Evolutionary conservation across 2,888 invertebrate genomes (phyloP), one percentile per base, ranked within the genome.

Genomic region (Coronaproctus castanopsis): DNA sequence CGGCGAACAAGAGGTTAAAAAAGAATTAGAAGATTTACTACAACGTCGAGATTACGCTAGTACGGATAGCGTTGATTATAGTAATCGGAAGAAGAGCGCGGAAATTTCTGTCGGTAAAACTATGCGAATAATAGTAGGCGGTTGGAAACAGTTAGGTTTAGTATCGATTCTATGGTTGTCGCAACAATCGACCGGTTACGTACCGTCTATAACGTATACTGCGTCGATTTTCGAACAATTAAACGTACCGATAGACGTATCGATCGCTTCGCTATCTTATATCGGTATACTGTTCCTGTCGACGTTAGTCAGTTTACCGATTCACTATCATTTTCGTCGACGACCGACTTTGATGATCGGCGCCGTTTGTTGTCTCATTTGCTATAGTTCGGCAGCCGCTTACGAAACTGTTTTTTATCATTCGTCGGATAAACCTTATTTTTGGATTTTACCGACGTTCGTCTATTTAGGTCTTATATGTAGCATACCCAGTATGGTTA

Each of bases 11-110:
- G 56, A 36, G 2, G 49, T 56, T 1, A 49, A 56, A 56, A 20
- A 24, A 2, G 56, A 56, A 48, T 48, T 56, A 2, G 48, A 56
- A 49, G 56, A 56, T 22, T 19, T 56, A 49, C 36, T 8, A 5
- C 36, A 8, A 14, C 36, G 36, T 36, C 36, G 14, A 14, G 8
- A 8, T 5, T 5, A 36, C 8, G 36, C 36, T 5, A n/a, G n/a
- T n/a, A n/a, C n/a, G n/a, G n/a, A n/a, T n/a, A n/a, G n/a, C n/a
- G n/a, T n/a, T n/a, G n/a, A n/a, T n/a, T n/a, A n/a, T n/a, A n/a
- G n/a, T n/a, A n/a, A n/a, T n/a, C n/a, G n/a, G n/a, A 36, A 36
- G 36, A 36, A 36, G 14, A 36, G 14, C 14, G 8, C 5, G 36
- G 36, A 36, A 36, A 36, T 8, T 8, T 14, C 5, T 14, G 5